Base-by-base conservation (phyloP, 2,113 vertebrate genomes). In the Gambusia holbrooki region DNA sequence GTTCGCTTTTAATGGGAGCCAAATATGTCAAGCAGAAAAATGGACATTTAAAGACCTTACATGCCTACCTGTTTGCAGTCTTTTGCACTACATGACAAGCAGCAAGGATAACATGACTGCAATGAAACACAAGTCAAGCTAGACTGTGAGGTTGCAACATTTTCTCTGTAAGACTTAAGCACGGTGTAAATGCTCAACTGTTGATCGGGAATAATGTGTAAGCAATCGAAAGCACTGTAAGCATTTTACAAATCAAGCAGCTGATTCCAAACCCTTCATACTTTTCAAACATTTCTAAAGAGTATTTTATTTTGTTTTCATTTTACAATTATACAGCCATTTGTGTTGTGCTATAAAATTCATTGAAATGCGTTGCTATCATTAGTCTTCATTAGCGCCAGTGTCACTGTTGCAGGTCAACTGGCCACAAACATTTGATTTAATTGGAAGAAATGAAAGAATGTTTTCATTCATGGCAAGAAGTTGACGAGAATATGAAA, bases 1-100 rank as follows among this genome's bases (percentile, higher is more conserved):
- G 79, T 58, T 84, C 80, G 82, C 69, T 63, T 78, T 81, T 62
- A 73, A 30, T 32, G 74, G 86, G 0, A 61, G 82, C 82, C 84
- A 63, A 48, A 86, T 78, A 74, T 75, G 90, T 90, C 80, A 89
- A 74, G 82, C 72, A 85, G 40, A 77, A 54, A 77, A 83, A 68
- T 78, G 42, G 58, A 69, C 51, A 60, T 78, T 73, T 71, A 72
- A 75, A 66, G 70, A 74, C 58, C 77, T 81, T 58, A 64, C 71
- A 73, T 71, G 84, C 69, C 30, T 66, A 79, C 69, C 67, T 67
- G 28, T 67, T 81, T 83, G 73, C n/a, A 12, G 77, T 67, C 17
- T 89, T 90, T 82, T 74, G 77, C 84, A 85, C 75, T 42, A 45
- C 75, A 66, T 73, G 84, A 84, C 62, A 69, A 68, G 66, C 71